Percentiles rank a stretch among this genome's conserved stretches.
phyloP scores from a whole-genome alignment of 1,140 invertebrate genomes.

The Reticulitermes speratus region DNA sequence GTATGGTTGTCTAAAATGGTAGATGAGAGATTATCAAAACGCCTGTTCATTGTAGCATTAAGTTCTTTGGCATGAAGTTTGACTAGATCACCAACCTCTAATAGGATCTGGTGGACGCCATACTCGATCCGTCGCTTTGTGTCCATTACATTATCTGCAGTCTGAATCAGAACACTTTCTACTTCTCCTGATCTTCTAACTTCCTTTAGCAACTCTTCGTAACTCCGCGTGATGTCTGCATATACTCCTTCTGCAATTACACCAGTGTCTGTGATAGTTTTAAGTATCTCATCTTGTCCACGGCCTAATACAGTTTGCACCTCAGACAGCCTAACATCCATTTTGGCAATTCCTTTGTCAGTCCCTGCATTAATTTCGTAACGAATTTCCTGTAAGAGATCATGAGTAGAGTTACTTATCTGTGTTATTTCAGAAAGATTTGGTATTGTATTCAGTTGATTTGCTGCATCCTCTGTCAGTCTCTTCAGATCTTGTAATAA shows the following conservation, averaged over 20 bases:
- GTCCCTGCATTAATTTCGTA: slow-evolving; percentile 34
- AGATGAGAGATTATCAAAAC: slow-evolving; percentile 68
- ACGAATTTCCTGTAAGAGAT: slow-evolving; percentile 24
- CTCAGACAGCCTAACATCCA: slow-evolving; percentile 47
- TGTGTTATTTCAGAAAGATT: slow-evolving; percentile 43
- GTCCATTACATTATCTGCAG: slow-evolving; percentile 80
- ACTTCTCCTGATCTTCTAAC: slow-evolving; percentile 65
- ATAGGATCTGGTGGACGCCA: slow-evolving; percentile 78
- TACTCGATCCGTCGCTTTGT: slow-evolving; percentile 83
- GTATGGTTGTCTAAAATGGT: slow-evolving; percentile 73
- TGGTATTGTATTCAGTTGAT: slow-evolving; percentile 29
- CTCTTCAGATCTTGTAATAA: slow-evolving; percentile 24
- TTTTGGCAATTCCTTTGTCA: slow-evolving; percentile 35
- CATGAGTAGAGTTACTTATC: slow-evolving; percentile 46
- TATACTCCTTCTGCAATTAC: slow-evolving; percentile 56
- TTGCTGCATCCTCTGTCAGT: neutral
- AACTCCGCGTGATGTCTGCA: slow-evolving; percentile 56
- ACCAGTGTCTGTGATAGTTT: slow-evolving; percentile 53
- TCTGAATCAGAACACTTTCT: slow-evolving; percentile 77
- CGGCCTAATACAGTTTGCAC: slow-evolving; percentile 24
- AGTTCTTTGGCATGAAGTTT: slow-evolving; percentile 64
- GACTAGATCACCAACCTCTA: slow-evolving; percentile 72
- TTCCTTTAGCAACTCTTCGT: slow-evolving; percentile 55
- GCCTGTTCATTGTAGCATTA: slow-evolving; percentile 64
- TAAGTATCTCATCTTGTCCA: slow-evolving; percentile 53